phyloP scores from a whole-genome alignment of 2,888 invertebrate genomes.

The Hyppa rectilinea region DNA sequence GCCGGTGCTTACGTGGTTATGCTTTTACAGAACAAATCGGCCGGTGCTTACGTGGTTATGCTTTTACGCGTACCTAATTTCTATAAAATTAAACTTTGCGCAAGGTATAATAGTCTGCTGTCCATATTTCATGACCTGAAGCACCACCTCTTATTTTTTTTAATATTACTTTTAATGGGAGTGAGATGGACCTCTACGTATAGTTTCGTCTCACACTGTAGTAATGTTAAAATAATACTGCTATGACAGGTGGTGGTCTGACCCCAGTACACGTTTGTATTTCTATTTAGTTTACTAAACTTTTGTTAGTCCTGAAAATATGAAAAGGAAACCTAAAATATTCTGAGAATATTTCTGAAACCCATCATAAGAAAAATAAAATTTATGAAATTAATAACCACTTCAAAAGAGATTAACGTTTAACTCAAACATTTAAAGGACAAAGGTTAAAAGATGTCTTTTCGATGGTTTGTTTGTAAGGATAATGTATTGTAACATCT shows the following conservation, averaged over 20 bases:
- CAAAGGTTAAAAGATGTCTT: background rate
- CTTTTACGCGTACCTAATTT: background rate
- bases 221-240: too few species aligned
- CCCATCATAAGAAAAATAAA: background rate
- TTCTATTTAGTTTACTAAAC: background rate
- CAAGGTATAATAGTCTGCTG: conserved; percentile 2
- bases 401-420: background rate
- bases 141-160: too few species aligned
- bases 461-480: background rate
- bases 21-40: too few species aligned
- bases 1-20: too few species aligned
- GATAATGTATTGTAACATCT: background rate
- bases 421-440: background rate
- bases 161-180: too few species aligned
- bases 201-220: too few species aligned
- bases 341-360: background rate
- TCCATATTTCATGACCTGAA: too few species aligned
- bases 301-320: background rate
- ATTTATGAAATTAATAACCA: background rate
- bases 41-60: too few species aligned
- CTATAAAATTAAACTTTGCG: background rate
- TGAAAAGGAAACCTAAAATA: background rate
- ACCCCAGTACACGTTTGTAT: background rate
- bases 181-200: too few species aligned
- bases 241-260: too few species aligned